Evolutionary conservation across 2,113 vertebrate species (phyloP).

Genomic region (Vulpes lagopus): DNA sequence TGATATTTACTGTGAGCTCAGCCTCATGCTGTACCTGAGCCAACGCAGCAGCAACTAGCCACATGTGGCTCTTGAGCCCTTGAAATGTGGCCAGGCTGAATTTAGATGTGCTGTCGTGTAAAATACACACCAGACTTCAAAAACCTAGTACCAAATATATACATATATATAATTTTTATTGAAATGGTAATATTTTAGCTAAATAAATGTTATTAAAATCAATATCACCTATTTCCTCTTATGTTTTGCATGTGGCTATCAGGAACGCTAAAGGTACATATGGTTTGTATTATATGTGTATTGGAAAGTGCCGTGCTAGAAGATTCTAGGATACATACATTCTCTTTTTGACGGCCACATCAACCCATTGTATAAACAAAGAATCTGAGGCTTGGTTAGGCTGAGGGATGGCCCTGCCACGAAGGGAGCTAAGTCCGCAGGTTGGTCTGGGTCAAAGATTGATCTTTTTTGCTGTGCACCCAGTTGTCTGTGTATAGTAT

Average conservation of each 20-base stretch:
- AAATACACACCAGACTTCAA: not conserved
- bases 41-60: not conserved
- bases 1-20: not conserved
- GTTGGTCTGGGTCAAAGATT: too few relatives aligned
- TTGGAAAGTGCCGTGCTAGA: not conserved
- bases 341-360: not conserved
- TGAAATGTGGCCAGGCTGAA: not conserved
- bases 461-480: not conserved
- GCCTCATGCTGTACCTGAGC: not conserved
- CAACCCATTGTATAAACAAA: too few relatives aligned
- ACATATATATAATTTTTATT: not conserved
- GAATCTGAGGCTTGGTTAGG: not conserved
- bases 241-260: not conserved
- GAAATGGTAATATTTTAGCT: not conserved
- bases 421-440: not conserved
- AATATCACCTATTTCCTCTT: not conserved
- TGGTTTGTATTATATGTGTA: not conserved
- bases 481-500: rapidly evolving
- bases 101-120: rapidly evolving
- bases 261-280: not conserved
- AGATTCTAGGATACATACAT: rapidly evolving
- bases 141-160: not conserved
- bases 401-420: not conserved
- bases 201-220: not conserved
- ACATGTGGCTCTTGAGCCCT: rapidly evolving